Evolutionary conservation across 2,113 vertebrate species (phyloP).

Genomic region (Pardalotus punctatus): DNA sequence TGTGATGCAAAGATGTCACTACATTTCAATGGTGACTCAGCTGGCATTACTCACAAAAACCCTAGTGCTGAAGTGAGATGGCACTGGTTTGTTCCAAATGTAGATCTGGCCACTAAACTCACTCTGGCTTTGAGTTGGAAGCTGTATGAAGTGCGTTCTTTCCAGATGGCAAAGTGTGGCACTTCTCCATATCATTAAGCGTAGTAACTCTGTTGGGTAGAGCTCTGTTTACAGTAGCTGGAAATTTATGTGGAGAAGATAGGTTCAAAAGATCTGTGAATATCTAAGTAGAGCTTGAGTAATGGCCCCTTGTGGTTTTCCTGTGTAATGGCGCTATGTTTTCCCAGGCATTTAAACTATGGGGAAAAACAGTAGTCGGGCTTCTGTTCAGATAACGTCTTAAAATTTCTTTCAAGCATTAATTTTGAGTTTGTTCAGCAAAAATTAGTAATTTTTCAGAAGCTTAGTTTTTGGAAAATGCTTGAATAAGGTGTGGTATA

Average conservation of each 20-base stretch:
- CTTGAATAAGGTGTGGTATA: neutral
- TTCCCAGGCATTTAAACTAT: neutral
- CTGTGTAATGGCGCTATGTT: neutral
- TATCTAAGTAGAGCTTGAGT: neutral
- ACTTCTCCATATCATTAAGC: neutral
- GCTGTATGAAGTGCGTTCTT: neutral
- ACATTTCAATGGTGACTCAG: neutral
- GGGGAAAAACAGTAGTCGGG: neutral
- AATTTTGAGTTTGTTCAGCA: neutral
- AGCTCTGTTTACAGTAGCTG: neutral
- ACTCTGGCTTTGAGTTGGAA: neutral
- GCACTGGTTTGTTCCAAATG: neutral
- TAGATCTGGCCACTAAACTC: neutral
- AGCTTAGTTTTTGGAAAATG: neutral
- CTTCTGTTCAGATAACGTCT: neutral
- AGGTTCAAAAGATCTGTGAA: neutral
- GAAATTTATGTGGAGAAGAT: neutral
- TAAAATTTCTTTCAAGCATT: neutral
- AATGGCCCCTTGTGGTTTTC: slow-evolving; percentile 22
- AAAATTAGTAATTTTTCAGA: neutral
- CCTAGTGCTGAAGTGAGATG: neutral
- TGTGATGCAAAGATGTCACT: neutral
- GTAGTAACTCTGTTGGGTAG: neutral
- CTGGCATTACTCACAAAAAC: neutral
- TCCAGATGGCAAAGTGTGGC: neutral